phyloP scores from a whole-genome alignment of 2,113 vertebrate species.

The Oxyura jamaicensis region DNA sequence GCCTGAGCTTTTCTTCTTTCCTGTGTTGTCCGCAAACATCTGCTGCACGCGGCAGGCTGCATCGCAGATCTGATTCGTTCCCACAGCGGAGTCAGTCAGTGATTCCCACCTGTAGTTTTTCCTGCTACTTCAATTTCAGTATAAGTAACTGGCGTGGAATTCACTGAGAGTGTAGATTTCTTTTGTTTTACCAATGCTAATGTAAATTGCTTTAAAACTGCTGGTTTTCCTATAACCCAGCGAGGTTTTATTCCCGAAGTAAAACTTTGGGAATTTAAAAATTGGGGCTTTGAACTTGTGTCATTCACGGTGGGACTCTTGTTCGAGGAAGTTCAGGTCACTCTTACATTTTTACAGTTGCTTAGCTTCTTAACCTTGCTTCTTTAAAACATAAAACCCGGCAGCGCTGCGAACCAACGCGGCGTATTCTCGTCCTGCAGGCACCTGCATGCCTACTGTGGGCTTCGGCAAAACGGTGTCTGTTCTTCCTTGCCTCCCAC shows the following conservation, averaged over 20 bases:
- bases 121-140: not conserved
- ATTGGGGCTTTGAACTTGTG: not conserved
- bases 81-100: not conserved
- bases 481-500: not conserved
- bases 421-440: not conserved
- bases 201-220: not conserved
- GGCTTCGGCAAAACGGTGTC: not conserved
- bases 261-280: not conserved
- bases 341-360: too few species aligned
- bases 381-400: not conserved
- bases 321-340: not conserved
- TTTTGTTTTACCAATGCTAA: not conserved
- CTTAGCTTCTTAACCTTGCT: not conserved
- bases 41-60: not conserved
- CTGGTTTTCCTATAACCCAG: not conserved
- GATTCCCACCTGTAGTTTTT: not conserved
- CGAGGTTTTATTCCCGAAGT: not conserved
- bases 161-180: not conserved
- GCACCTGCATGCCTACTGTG: not conserved
- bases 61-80: rapidly evolving
- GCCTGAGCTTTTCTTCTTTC: not conserved
- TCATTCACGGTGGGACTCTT: not conserved
- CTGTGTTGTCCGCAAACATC: not conserved
- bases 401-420: not conserved
- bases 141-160: not conserved